These are phyloP conservation scores for Pandemis cinnamomeana DNA, from an alignment of 2,888 invertebrate genomes.

Conservation along the genomic window DNA sequence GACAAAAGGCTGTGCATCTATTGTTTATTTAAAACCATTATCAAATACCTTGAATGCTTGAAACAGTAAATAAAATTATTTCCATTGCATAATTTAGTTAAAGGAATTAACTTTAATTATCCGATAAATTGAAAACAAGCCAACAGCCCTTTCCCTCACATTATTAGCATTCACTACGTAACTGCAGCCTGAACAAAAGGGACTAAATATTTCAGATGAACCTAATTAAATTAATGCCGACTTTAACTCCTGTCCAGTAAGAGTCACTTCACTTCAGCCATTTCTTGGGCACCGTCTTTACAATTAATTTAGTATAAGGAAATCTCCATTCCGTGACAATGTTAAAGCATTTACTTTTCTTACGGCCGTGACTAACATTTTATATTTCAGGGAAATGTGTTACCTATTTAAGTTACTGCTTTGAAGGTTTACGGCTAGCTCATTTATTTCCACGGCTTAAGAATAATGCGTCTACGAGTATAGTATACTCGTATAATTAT, in stretches of 20 bases:
- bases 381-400: slow-evolving; percentile 53
- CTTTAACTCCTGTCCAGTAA: slow-evolving; percentile 71
- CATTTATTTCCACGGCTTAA: slow-evolving; percentile 19
- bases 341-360: slow-evolving; percentile 71
- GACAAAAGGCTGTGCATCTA: slow-evolving; percentile 9
- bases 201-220: slow-evolving; percentile 78
- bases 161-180: slow-evolving; percentile 80
- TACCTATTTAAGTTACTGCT: slow-evolving; percentile 38
- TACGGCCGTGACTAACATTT: slow-evolving; percentile 61
- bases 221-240: slow-evolving; percentile 73
- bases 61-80: slow-evolving; percentile 63
- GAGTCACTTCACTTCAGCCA: slow-evolving; percentile 69
- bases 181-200: slow-evolving; percentile 77
- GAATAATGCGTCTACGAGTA: not conserved
- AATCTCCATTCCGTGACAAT: slow-evolving; percentile 77
- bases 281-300: slow-evolving; percentile 57
- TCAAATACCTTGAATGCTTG: slow-evolving; percentile 55
- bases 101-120: slow-evolving; percentile 79
- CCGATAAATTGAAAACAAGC: slow-evolving; percentile 77
- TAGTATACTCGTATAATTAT: not conserved
- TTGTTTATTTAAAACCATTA: slow-evolving; percentile 50
- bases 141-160: slow-evolving; percentile 63
- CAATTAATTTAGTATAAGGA: slow-evolving; percentile 79
- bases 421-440: slow-evolving; percentile 28
- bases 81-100: slow-evolving; percentile 64